Evolutionary conservation across 2,113 vertebrate species (phyloP), one percentile per base, ranked within the genome.

Genomic region (Microcebus ravelobensis): DNA sequence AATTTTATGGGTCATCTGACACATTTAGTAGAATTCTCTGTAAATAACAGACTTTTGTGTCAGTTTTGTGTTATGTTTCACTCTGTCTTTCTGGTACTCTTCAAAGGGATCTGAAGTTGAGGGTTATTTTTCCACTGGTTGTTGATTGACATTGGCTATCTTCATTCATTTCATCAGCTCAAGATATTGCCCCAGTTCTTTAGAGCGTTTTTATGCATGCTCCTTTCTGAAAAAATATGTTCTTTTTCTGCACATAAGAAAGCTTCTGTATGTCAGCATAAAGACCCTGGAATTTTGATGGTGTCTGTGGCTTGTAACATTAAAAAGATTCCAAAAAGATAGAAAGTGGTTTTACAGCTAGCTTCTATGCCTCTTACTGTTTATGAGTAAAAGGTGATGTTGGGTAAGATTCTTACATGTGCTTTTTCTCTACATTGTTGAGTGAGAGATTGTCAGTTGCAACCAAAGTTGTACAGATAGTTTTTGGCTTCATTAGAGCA

Each of bases 1-100:
- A 97, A 93, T 63, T 91, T 71, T 39, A 84, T 81, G 88, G 79
- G 52, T 52, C 45, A 68, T 63, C 65, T 80, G 83, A 57, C 36
- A 65, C 55, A 74, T 52, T 91, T 48, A 63, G 73, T 80, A 92
- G 52, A 84, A 20, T 74, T 80, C 29, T 95, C 14, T 74, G 57
- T 70, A 90, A 92, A 87, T 71, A 88, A 84, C 13, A 65, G 90
- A 65, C 42, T 84, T 94, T 29, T 81, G 52, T 87, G 42, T 87
- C 50, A 67, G 39, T 92, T 87, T 90, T 3, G 2, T 76, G 6
- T 79, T 52, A 63, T 27, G 29, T 87, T 95, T 95, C 61, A 63
- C 31, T 84, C 25, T n/a, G 25, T 86, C 82, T 93, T 95, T 63
- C 71, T 85, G 71, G 50, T 95, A 59, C 65, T 50, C 18, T 88